phyloP scores from a whole-genome alignment of 1,140 invertebrate genomes.

The Tetragnatha versicolor region DNA sequence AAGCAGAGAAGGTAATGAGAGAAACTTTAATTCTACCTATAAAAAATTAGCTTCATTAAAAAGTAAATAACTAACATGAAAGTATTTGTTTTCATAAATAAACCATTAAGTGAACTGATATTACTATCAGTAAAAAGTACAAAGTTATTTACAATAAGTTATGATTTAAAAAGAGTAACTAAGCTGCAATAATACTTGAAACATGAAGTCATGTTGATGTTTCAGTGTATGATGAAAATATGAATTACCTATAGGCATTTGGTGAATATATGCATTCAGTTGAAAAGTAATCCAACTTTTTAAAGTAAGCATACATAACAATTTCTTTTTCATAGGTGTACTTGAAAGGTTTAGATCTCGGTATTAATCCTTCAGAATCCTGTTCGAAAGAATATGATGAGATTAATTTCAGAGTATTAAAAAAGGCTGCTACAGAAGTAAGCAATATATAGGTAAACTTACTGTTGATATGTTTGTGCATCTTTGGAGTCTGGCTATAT shows the following conservation, averaged over 20 bases:
- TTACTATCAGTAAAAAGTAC: not conserved
- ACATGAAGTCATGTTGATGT: not conserved
- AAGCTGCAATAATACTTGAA: not conserved
- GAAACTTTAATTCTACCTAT: no score
- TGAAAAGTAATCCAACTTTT: constrained; percentile 97
- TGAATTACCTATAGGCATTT: constrained; percentile 85
- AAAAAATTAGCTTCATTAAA: no score
- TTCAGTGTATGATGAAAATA: no score
- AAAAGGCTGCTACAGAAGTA: not conserved
- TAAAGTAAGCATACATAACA: constrained; percentile 99
- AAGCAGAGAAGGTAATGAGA: no score
- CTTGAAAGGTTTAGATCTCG: constrained; percentile 95
- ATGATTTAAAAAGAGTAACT: not conserved
- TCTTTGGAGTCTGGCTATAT: constrained; percentile 85
- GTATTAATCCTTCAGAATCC: constrained; percentile 84
- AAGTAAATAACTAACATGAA: no score
- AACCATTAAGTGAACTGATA: no score
- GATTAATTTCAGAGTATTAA: not conserved
- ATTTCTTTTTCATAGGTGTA: constrained; percentile 99
- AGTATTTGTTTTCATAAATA: no score
- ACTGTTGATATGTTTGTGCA: constrained; percentile 59
- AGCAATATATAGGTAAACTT: constrained; percentile 22
- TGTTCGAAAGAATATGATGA: constrained; percentile 67
- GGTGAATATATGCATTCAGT: constrained; percentile 99
- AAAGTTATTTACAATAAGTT: not conserved